phyloP scores from a whole-genome alignment of 2,888 invertebrate genomes.

The Philereme transversata region DNA sequence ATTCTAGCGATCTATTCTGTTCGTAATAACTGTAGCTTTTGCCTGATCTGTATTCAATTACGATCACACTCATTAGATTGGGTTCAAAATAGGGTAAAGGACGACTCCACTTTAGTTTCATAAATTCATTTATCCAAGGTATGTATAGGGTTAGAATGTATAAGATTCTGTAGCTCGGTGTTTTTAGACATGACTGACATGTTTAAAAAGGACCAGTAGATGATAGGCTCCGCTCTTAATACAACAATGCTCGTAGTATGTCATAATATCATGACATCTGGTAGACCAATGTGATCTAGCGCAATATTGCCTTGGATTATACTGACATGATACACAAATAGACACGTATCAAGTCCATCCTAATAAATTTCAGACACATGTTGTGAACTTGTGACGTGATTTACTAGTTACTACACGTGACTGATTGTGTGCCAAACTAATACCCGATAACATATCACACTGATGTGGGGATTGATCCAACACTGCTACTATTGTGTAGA shows the following conservation, averaged over 20 bases:
- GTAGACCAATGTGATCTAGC: background rate
- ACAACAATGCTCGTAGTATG: background rate
- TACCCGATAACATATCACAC: conserved; percentile 2
- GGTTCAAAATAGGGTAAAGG: too few species aligned
- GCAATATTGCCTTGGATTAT: background rate
- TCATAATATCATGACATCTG: background rate
- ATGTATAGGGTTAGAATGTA: too few species aligned
- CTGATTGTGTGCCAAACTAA: conserved; percentile 16
- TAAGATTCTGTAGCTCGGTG: background rate
- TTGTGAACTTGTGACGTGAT: conserved; percentile 11
- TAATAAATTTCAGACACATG: background rate
- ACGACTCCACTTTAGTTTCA: too few species aligned
- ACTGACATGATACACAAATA: background rate
- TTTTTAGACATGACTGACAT: conserved; percentile 15
- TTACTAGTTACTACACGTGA: conserved; percentile 7
- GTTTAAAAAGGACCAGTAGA: conserved; percentile 5
- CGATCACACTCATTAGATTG: too few species aligned
- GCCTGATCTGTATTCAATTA: too few species aligned
- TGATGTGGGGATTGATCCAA: background rate
- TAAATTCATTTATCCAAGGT: background rate
- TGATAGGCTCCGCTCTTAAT: background rate
- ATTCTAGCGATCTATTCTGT: too few species aligned
- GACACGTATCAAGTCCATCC: background rate
- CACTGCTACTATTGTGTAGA: too few species aligned
- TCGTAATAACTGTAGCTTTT: too few species aligned